Base-by-base conservation (phyloP, 2,888 invertebrate species). In the Allygus modestus region DNA sequence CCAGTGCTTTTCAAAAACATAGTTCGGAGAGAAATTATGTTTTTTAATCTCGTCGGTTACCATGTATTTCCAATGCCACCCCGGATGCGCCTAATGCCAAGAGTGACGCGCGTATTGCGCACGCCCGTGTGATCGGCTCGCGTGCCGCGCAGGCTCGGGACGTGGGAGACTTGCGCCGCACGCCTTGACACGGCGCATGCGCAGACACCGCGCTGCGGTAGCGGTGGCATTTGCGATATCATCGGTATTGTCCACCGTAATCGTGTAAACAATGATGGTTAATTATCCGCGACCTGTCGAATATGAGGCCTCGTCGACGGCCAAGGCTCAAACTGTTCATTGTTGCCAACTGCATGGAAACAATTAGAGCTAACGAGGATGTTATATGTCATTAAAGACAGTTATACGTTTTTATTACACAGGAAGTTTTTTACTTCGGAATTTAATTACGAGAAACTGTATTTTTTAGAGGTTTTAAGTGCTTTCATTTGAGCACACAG, bases 231-330 rank as follows among this genome's bases (percentile, higher is more conserved):
- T 23, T n/a, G 54, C 54, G 65, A 9, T 65, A 65, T 2, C 26
- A 17, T 12, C 65, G 31, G 65, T 65, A 65, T 65, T 65, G 65
- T 65, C 65, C 65, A 31, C 58, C 58, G 54, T 23, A 54, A 54
- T 58, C 65, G 65, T 65, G 65, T 28, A 65, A 65, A 65, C 65
- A 65, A 65, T 65, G 65, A 58, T 65, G 65, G 65, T 15, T 65
- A 65, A 65, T 65, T 65, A 15, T 65, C 65, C 28, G 0, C 7
- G 5, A 2, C 15, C 31, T 65, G 65, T 31, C 65, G 65, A 65
- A 65, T 28, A 65, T 65, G 65, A 65, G 23, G 54, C 46, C 46
- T 46, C 17, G 46, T 46, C 17, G n/a, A 58, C 31, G 23, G 2
- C 20, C 65, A 65, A 65, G 65, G 65, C 11, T 2, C 28, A 65